Conservation (phyloP, 2,888 invertebrate genomes). For the Lampropteryx suffumata region DNA sequence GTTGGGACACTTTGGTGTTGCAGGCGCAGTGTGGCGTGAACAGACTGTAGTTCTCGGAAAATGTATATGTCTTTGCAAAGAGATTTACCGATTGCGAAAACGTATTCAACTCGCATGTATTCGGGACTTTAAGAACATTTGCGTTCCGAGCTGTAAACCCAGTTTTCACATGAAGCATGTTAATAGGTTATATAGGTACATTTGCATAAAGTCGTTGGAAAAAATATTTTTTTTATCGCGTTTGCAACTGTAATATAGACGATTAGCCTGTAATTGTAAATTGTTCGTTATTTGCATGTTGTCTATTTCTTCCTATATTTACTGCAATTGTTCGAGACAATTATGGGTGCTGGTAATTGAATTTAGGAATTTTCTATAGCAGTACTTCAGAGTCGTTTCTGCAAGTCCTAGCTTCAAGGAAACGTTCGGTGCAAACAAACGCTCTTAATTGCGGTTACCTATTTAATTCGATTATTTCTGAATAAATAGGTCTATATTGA, state of each 20-base stretch:
- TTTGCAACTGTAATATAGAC: slow-evolving; percentile 28
- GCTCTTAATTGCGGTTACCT: slow-evolving; percentile 42
- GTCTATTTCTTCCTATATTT: slow-evolving; percentile 32
- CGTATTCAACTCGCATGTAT: slow-evolving; percentile 52
- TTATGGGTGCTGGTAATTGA: slow-evolving; percentile 28
- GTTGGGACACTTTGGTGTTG: slow-evolving; percentile 45
- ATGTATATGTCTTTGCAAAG: slow-evolving; percentile 65
- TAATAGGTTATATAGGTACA: slow-evolving; percentile 12
- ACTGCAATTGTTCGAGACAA: slow-evolving; percentile 31
- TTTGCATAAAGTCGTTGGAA: slow-evolving; percentile 19
- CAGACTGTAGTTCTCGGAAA: slow-evolving; percentile 65
- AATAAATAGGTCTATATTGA: slow-evolving; percentile 44
- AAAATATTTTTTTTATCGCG: slow-evolving; percentile 21
- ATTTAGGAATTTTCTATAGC: slow-evolving; percentile 39
- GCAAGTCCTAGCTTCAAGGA: slow-evolving; percentile 13
- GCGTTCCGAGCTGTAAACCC: slow-evolving; percentile 74
- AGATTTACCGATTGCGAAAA: slow-evolving; percentile 70
- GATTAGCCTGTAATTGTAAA: slow-evolving; percentile 28
- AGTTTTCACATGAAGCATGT: slow-evolving; percentile 54
- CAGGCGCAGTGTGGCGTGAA: slow-evolving; percentile 37
- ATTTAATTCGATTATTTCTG: slow-evolving; percentile 40
- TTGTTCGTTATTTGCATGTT: slow-evolving; percentile 31
- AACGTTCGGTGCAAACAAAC: slow-evolving; percentile 19
- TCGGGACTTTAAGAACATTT: slow-evolving; percentile 73
- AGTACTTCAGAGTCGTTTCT: slow-evolving; percentile 13